These are phyloP conservation scores for Atrina japonica DNA, from an alignment of 2,888 invertebrate species.

Conservation along the genomic window DNA sequence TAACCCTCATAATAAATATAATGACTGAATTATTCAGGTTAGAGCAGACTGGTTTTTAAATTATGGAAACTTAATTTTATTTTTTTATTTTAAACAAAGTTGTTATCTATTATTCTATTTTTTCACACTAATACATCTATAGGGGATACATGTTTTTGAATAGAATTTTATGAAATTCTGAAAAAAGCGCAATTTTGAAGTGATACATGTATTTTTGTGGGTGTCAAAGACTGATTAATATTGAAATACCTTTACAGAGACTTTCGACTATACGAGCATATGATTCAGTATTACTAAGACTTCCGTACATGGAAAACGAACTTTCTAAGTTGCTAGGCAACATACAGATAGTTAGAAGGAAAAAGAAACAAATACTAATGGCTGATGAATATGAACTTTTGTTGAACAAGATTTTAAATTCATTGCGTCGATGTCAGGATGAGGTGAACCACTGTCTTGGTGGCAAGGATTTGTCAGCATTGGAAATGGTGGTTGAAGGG, in stretches of 20 bases:
- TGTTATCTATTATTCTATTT: too few relatives aligned
- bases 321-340: conserved; percentile 91
- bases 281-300: conserved; percentile 65
- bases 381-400: conserved; percentile 92
- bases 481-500: conserved; percentile 94
- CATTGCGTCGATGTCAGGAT: conserved; percentile 89
- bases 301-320: conserved; percentile 72
- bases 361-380: conserved; percentile 93
- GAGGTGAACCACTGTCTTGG: conserved; percentile 82
- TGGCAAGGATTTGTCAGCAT: conserved; percentile 88
- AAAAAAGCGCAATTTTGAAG: too few relatives aligned
- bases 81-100: too few relatives aligned
- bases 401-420: conserved; percentile 91
- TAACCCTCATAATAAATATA: too few relatives aligned
- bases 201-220: too few relatives aligned
- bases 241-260: conserved; percentile 64
- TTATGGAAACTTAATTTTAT: too few relatives aligned
- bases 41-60: too few relatives aligned
- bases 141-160: too few relatives aligned
- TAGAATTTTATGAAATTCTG: too few relatives aligned
- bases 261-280: conserved; percentile 65
- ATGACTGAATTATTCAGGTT: too few relatives aligned
- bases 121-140: too few relatives aligned
- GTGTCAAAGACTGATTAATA: too few relatives aligned
- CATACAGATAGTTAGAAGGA: conserved; percentile 89